Evolutionary conservation across 2,888 invertebrate species (phyloP).

Genomic region (Clepsis dumicolana): DNA sequence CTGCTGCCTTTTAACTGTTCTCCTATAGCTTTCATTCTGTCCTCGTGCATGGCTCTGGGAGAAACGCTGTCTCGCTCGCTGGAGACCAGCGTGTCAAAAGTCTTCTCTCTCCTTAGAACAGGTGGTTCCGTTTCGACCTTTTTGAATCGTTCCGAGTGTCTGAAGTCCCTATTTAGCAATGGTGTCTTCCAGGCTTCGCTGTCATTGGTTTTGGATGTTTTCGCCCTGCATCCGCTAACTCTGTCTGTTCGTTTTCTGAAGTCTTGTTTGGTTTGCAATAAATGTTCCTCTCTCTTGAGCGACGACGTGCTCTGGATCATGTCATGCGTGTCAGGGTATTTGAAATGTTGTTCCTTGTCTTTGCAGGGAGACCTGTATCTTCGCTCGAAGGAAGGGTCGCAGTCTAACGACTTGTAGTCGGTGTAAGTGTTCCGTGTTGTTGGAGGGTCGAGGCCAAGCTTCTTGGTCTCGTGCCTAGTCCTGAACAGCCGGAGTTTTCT

Average conservation of each 20-base stretch:
- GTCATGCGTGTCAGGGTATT: slow-evolving; percentile 75
- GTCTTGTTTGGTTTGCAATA: slow-evolving; percentile 82
- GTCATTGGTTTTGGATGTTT: slow-evolving; percentile 77
- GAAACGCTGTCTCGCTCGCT: slow-evolving; percentile 71
- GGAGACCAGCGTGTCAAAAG: slow-evolving; percentile 77
- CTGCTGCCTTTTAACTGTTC: slow-evolving; percentile 69
- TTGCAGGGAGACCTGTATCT: slow-evolving; percentile 78
- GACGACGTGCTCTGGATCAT: slow-evolving; percentile 77
- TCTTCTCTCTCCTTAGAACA: slow-evolving; percentile 79
- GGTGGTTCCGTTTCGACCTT: slow-evolving; percentile 73
- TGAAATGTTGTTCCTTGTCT: slow-evolving; percentile 77
- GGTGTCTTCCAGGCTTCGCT: slow-evolving; percentile 81
- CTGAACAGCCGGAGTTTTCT: slow-evolving; percentile 90
- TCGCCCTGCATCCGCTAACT: slow-evolving; percentile 80
- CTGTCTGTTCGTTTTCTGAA: slow-evolving; percentile 80
- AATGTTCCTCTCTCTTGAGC: slow-evolving; percentile 78
- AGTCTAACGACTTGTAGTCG: slow-evolving; percentile 76
- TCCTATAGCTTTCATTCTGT: slow-evolving; percentile 68
- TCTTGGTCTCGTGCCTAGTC: slow-evolving; percentile 90
- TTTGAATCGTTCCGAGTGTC: slow-evolving; percentile 81
- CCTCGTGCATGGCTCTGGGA: slow-evolving; percentile 69
- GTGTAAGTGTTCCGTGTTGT: slow-evolving; percentile 65
- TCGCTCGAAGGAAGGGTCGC: slow-evolving; percentile 73
- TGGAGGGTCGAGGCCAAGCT: slow-evolving; percentile 72
- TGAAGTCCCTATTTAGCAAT: slow-evolving; percentile 77